Evolutionary conservation across 2,113 vertebrate genomes (phyloP), one percentile per base, ranked within the genome.

Genomic region (Pseudorhombus dupliciocellatus): DNA sequence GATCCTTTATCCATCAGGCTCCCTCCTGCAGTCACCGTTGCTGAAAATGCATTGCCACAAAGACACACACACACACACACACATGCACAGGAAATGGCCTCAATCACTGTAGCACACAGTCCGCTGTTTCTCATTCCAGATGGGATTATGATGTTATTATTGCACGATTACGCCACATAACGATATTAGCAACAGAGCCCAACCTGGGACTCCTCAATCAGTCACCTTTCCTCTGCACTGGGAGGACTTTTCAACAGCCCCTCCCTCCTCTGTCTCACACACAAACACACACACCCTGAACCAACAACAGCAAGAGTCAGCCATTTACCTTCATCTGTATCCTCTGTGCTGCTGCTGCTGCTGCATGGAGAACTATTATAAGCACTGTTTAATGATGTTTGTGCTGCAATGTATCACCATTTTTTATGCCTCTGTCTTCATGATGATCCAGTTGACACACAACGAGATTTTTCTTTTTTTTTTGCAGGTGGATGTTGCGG

Each of bases 141-240:
- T 90, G 73, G 90, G 86, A 87, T 91, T 91, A 92, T 87, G 85
- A 90, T 90, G 90, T 88, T 90, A 88, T 92, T 92, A 92, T 87
- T 90, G 84, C 73, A 71, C 88, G 77, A 89, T 91, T 91, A 90
- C 83, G 71, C 76, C 83, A 84, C 73, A 57, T 89, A 89, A 92
- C 86, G 84, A 81, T 83, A 88, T 92, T 92, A 91, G 77, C 79
- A 78, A 72, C 84, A 83, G 86, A 86, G 86, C 80, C 88, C 85
- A 90, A 89, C 86, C 90, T 89, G 87, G 87, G 83, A 85, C 88
- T 80, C 81, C 85, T 86, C 88, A 85, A 91, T 90, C 89, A 88
- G 86, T 90, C 88, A 90, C 91, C 87, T 86, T 86, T 72, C 52
- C 80, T 83, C 77, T 72, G 55, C 80, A 84, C 68, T 40, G 46